These are phyloP conservation scores for Champsocephalus gunnari DNA, from an alignment of 2,797 vertebrate genomes.

Conservation along the genomic window DNA sequence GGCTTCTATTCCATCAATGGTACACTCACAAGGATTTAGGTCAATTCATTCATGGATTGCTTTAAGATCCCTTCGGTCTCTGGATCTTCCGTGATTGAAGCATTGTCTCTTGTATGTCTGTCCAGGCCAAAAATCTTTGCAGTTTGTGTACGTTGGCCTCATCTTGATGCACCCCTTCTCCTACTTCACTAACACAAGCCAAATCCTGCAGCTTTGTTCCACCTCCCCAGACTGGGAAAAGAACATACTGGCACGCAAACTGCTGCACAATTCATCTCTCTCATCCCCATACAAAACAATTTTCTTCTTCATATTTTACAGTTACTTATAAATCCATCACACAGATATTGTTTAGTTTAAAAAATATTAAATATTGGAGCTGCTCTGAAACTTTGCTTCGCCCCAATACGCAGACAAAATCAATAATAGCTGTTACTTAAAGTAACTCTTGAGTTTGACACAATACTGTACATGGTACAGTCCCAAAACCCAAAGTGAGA, in stretches of 20 bases:
- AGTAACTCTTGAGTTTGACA: neutral
- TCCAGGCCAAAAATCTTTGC: slow-evolving; percentile 62
- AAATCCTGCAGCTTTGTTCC: slow-evolving; percentile 66
- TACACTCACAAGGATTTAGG: slow-evolving; percentile 37
- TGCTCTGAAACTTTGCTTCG: neutral
- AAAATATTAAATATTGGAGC: neutral
- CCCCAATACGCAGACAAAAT: slow-evolving; percentile 1
- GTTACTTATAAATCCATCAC: slow-evolving; percentile 6
- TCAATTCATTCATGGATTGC: slow-evolving; percentile 61
- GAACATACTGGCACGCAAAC: slow-evolving; percentile 49
- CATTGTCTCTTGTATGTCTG: slow-evolving; percentile 46
- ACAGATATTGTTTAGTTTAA: neutral
- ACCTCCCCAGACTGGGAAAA: slow-evolving; percentile 56
- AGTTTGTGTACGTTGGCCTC: slow-evolving; percentile 77
- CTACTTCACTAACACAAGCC: slow-evolving; percentile 52
- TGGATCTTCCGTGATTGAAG: slow-evolving; percentile 60
- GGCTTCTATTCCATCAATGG: slow-evolving; percentile 29
- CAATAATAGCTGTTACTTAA: slow-evolving; percentile 6
- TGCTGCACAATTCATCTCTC: slow-evolving; percentile 32
- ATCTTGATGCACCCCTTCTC: slow-evolving; percentile 53
- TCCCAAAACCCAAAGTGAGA: neutral
- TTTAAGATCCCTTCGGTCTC: slow-evolving; percentile 56
- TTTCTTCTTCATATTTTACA: slow-evolving; percentile 8
- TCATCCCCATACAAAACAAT: slow-evolving; percentile 34
- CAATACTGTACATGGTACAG: neutral